These are phyloP conservation scores for Ivindomyrus marchei DNA, from an alignment of 2,113 vertebrate species.

Conservation along the genomic window DNA sequence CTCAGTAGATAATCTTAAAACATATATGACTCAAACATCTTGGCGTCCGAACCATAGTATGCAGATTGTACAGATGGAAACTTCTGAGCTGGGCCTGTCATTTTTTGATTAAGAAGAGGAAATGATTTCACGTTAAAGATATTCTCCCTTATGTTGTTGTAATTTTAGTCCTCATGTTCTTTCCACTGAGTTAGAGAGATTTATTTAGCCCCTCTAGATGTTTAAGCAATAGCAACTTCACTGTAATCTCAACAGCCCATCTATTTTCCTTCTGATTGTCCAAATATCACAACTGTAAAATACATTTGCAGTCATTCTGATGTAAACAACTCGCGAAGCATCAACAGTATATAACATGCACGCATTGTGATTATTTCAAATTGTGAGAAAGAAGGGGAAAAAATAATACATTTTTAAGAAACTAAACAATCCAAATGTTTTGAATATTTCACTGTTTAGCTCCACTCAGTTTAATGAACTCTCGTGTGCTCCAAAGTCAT, in stretches of 20 bases:
- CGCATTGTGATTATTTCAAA: constrained; percentile 71
- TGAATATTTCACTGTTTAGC: not conserved
- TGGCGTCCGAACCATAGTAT: not conserved
- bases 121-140: constrained; percentile 81
- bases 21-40: constrained; percentile 10
- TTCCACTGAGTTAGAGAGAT: constrained; percentile 76
- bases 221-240: constrained; percentile 69
- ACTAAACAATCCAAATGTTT: not conserved
- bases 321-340: constrained; percentile 79
- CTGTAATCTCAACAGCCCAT: constrained; percentile 76
- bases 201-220: constrained; percentile 77
- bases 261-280: constrained; percentile 73
- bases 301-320: constrained; percentile 73
- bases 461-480: not conserved
- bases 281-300: constrained; percentile 86
- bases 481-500: not conserved
- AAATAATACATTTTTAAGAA: constrained; percentile 5
- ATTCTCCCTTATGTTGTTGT: constrained; percentile 50
- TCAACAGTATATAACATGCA: constrained; percentile 68
- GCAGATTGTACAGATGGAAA: constrained; percentile 24
- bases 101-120: constrained; percentile 85
- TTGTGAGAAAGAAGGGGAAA: constrained; percentile 51
- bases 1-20: constrained; percentile 27
- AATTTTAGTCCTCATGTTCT: constrained; percentile 51
- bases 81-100: constrained; percentile 59